Evolutionary conservation across 2,113 vertebrate genomes (phyloP), one percentile per base, ranked within the genome.

Genomic region (Oreotrochilus melanogaster): DNA sequence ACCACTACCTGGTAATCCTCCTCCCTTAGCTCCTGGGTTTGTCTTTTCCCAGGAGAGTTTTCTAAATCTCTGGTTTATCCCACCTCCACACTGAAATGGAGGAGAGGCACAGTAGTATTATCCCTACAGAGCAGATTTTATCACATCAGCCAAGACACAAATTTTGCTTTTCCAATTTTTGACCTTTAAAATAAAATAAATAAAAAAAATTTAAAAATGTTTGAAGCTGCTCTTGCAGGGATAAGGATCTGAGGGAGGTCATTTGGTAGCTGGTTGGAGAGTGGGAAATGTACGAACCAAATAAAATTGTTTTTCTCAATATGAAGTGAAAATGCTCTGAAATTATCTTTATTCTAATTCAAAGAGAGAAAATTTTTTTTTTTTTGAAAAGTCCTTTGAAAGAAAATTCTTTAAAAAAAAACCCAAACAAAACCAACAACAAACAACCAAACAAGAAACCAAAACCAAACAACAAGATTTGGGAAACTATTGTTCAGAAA

Each of bases 61-160:
- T 58, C 2, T 10, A 37, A 42, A 25, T 11, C 37, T 47, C 30
- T 1, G 23, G 10, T 51, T 88, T 19, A 33, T 82, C 42, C 45
- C 50, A 65, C n/a, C 60, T 51, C 14, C 39, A 30, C 2, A 1
- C 15, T 12, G 48, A 30, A 47, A 45, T 0, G 2, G 11, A 56
- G 30, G 9, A 79, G 56, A 89, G 43, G 25, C 2, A 1, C 31
- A 12, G 10, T 4, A 21, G 25, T 18, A 8, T 70, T 30, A 64
- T 33, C 61, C 51, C 72, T 27, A 8, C 9, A 42, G 24, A 8
- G 19, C n/a, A 57, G 31, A 16, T 80, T 76, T 42, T 31, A 11
- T 1, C 8, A 6, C 9, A 25, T 18, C 69, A 50, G 33, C 23
- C 22, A 58, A 65, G 42, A 5, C 66, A 83, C 1, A 6, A 10